phyloP scores from a whole-genome alignment of 2,888 invertebrate species.

The Stratiomys singularior region DNA sequence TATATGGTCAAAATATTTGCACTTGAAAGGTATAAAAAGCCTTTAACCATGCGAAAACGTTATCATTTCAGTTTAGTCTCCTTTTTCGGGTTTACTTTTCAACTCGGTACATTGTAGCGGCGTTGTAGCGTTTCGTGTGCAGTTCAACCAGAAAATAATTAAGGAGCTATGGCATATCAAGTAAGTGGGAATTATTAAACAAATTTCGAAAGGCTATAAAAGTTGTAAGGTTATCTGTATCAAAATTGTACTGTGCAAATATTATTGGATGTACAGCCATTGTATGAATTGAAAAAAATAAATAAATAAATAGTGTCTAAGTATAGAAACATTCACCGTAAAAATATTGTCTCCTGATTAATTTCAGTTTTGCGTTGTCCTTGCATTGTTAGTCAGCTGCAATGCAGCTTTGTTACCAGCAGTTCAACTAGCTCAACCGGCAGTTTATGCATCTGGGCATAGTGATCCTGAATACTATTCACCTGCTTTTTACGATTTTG shows the following conservation, averaged over 20 bases:
- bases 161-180: conserved; percentile 46
- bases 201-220: too few relatives aligned
- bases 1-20: conserved; percentile 18
- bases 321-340: too few relatives aligned
- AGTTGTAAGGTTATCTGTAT: too few relatives aligned
- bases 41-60: conserved; percentile 6
- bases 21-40: conserved; percentile 46
- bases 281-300: too few relatives aligned
- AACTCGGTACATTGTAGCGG: too few relatives aligned
- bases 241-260: too few relatives aligned
- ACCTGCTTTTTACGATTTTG: conserved; percentile 62
- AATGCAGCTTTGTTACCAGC: conserved; percentile 26
- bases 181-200: background rate
- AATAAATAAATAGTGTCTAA: too few relatives aligned
- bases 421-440: background rate
- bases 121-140: background rate
- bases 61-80: conserved; percentile 46
- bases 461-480: conserved; percentile 3
- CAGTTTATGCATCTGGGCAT: conserved; percentile 30
- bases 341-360: too few relatives aligned
- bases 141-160: conserved; percentile 11
- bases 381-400: conserved; percentile 4
- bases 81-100: conserved; percentile 32
- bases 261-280: too few relatives aligned
- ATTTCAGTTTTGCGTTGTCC: background rate